These are phyloP conservation scores for Lanius ludovicianus DNA, from an alignment of 2,113 vertebrate genomes.

Conservation along the genomic window DNA sequence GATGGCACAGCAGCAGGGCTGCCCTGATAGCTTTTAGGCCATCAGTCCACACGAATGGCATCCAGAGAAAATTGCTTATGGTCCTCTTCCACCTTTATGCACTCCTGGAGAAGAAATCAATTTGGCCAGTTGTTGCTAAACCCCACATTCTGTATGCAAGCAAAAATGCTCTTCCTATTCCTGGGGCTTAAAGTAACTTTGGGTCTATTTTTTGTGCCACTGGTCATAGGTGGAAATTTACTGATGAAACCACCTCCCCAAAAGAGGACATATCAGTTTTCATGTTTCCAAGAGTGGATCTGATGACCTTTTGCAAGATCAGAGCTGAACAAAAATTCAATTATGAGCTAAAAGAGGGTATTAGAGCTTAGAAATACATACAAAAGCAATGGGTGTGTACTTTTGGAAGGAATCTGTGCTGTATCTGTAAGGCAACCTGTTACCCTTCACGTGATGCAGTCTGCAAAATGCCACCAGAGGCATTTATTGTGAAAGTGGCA, in stretches of 20 bases:
- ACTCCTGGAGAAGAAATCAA: not conserved
- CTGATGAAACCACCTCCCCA: not conserved
- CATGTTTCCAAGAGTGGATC: not conserved
- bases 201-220: not conserved
- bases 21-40: not conserved
- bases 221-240: not conserved
- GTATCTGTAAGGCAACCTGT: conserved; percentile 7
- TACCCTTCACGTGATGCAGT: not conserved
- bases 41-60: rapidly evolving
- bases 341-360: not conserved
- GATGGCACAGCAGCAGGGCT: rapidly evolving
- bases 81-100: not conserved
- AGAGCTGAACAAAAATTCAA: conserved; percentile 10
- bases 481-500: conserved; percentile 10
- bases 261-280: not conserved
- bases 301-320: conserved; percentile 28
- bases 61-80: not conserved
- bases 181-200: not conserved
- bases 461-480: not conserved
- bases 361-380: conserved; percentile 7
- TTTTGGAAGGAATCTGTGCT: conserved; percentile 4
- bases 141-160: not conserved
- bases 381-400: conserved; percentile 1
- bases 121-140: not conserved
- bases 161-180: not conserved